Evolutionary conservation across 2,113 vertebrate species (phyloP).

Genomic region (Gnathonemus longibarbis): DNA sequence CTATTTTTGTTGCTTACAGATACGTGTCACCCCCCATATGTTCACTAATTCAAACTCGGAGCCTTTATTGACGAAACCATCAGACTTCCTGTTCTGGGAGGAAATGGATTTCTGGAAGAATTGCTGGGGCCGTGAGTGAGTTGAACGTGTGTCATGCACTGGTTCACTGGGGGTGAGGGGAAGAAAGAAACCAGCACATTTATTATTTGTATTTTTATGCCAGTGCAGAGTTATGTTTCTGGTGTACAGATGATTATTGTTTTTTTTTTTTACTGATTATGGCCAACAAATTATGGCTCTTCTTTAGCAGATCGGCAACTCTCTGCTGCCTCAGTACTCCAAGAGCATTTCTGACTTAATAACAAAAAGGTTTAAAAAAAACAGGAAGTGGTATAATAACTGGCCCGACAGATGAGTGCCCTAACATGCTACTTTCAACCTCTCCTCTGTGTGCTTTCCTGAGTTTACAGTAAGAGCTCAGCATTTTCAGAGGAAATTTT

Average conservation of each 20-base stretch:
- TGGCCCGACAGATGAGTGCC: not conserved
- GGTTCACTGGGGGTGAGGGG: not conserved
- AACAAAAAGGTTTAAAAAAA: not conserved
- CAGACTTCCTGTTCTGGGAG: not conserved
- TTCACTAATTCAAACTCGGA: not conserved
- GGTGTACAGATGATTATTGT: not conserved
- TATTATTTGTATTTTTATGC: not conserved
- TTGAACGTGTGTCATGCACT: not conserved
- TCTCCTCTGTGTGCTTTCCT: not conserved
- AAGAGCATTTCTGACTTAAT: not conserved
- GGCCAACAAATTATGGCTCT: not conserved
- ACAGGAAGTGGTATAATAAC: not conserved
- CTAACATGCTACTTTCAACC: not conserved
- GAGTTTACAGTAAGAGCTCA: conserved; percentile 45
- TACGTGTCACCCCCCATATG: not conserved
- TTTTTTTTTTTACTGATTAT: not conserved
- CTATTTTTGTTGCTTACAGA: not conserved
- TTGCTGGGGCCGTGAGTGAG: not conserved
- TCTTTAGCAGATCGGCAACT: not conserved
- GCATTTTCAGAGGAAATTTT: conserved; percentile 40
- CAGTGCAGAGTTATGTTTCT: not conserved
- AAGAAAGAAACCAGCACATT: not conserved
- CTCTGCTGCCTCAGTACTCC: not conserved
- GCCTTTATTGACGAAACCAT: not conserved
- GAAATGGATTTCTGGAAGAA: not conserved